Base-by-base conservation (phyloP, 2,888 invertebrate species). In the Gastracanthus pulcherrimus region DNA sequence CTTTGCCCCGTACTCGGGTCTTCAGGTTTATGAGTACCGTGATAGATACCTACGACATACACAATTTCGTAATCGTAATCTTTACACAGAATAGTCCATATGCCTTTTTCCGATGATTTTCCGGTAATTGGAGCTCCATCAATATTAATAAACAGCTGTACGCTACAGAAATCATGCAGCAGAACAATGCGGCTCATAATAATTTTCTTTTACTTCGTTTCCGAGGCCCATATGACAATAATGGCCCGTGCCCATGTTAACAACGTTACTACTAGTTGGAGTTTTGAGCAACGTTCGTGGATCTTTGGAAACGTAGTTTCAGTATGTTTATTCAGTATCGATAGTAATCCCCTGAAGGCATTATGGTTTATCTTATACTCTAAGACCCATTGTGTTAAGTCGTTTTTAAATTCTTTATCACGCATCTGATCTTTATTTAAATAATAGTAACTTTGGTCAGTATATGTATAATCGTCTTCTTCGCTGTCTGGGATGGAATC, bases 221-320 rank as follows among this genome's bases (percentile, higher is more conserved):
- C 38, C 19, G 23, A 77, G 19, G 16, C 77, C 77, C 26, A 79
- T 45, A 70, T 82, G 78, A 70, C 69, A 82, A 74, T 78, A 82
- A 29, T 70, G 60, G 11, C 79, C 82, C 3, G 75, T 74, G 6
- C n/a, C 60, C 79, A 82, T 82, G 7, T 2, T 31, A 36, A 79
- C 62, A 38, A 75, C 66, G 19, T 74, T 78, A 16, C 66, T 78
- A 23, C 34, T n/a, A 64, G n/a, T 58, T 9, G 74, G 78, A 16
- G 82, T 78, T 55, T 82, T 66, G n/a, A 82, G 7, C 23, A 82
- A 64, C 31, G 78, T 82, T 38, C 82, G 58, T 29, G 62, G 58
- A 74, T 79, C 75, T 36, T 66, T 0, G 74, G 75, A 72, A 78
- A 64, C 9, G 31, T 13, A 41, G 48, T 31, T 19, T 64, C n/a